phyloP scores from a whole-genome alignment of 1,140 invertebrate genomes.

The Drosophila fuyamai region DNA sequence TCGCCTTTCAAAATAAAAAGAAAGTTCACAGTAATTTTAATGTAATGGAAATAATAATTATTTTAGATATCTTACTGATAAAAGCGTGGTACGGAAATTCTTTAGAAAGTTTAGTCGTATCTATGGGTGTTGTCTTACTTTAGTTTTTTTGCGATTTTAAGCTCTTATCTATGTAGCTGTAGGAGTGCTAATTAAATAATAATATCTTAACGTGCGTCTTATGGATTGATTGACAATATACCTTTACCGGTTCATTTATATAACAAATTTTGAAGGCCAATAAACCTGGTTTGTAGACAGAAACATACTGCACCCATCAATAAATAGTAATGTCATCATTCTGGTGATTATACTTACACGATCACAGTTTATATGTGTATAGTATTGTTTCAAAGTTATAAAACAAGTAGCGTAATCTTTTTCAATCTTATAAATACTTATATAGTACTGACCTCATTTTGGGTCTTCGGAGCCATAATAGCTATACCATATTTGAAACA shows the following conservation, averaged over 20 bases:
- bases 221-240: constrained; percentile 2
- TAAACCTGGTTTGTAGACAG: constrained; percentile 4
- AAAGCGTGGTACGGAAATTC: constrained; percentile 10
- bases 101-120: not conserved
- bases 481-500: too few relatives aligned
- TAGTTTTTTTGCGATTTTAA: not conserved
- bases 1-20: not conserved
- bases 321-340: constrained; percentile 1
- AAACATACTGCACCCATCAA: constrained; percentile 7
- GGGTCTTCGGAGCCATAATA: too few relatives aligned
- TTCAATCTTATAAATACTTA: not conserved
- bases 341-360: not conserved
- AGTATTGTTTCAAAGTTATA: not conserved
- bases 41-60: constrained; percentile 16
- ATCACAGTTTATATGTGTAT: not conserved
- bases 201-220: constrained; percentile 1
- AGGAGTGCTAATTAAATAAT: constrained; percentile 25
- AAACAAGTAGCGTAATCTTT: not conserved
- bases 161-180: not conserved
- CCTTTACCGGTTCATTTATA: not conserved
- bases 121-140: not conserved
- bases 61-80: constrained; percentile 9
- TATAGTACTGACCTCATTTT: too few relatives aligned
- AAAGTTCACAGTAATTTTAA: constrained; percentile 4
- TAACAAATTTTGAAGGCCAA: constrained; percentile 2